phyloP scores from a whole-genome alignment of 92 coral and sea anemone species.

The Umimayanthus kanabou region DNA sequence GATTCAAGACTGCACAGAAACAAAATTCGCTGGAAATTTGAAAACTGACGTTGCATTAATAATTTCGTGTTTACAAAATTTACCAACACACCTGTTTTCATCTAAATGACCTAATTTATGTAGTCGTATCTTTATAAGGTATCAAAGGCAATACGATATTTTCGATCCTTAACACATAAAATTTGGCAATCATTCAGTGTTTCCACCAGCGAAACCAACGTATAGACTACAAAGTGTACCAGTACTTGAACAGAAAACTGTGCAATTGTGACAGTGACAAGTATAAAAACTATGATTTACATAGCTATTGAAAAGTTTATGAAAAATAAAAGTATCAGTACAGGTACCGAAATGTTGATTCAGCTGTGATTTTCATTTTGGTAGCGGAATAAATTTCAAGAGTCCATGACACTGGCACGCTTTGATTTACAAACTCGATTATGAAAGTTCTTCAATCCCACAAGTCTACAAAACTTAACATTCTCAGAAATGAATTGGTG shows the following conservation, averaged over 20 bases:
- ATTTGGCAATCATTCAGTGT: too few relatives aligned
- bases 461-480: neutral
- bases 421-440: neutral
- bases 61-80: neutral
- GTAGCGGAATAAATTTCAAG: neutral
- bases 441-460: neutral
- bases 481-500: too few relatives aligned
- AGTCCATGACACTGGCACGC: neutral
- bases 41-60: neutral
- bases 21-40: neutral
- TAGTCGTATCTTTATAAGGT: neutral
- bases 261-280: neutral
- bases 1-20: too few relatives aligned
- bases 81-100: neutral
- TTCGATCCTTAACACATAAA: too few relatives aligned
- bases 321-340: neutral
- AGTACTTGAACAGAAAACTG: neutral
- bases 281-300: neutral
- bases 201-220: too few relatives aligned
- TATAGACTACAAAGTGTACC: too few relatives aligned
- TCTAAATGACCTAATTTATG: neutral
- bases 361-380: neutral
- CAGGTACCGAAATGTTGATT: slow-evolving; percentile 4
- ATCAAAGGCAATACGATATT: neutral
- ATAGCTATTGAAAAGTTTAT: neutral